Percentiles rank a stretch among this genome's conserved stretches.
Evolutionary conservation across 64 coral and sea anemone genomes (phyloP).

Genomic region (Montipora efflorescens): DNA sequence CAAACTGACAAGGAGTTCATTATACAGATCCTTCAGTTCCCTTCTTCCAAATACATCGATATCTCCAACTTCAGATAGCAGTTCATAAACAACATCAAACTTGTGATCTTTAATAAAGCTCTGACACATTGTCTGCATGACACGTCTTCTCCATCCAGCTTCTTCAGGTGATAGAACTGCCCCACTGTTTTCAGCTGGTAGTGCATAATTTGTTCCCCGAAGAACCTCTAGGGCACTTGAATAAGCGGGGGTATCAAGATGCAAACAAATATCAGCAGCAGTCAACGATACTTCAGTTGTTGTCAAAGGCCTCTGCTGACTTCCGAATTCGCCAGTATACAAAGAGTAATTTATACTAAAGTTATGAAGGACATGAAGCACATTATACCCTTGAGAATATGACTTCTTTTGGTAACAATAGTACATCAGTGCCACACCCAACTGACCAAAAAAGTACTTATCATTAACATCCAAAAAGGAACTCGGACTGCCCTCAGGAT

Average conservation of each 20-base stretch:
- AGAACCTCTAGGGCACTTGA: constrained; percentile 65
- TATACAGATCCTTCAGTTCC: constrained; percentile 45
- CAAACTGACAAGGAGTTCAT: constrained; percentile 28
- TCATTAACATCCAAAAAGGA: constrained; percentile 45
- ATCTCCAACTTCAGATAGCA: constrained; percentile 52
- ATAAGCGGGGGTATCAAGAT: constrained; percentile 22
- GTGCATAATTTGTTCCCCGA: constrained; percentile 57
- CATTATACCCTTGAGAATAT: constrained; percentile 36
- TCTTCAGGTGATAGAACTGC: not conserved
- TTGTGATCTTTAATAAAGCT: constrained; percentile 21
- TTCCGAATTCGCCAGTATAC: constrained; percentile 47
- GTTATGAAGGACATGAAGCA: constrained; percentile 61
- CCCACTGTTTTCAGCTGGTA: not conserved
- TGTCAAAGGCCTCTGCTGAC: not conserved
- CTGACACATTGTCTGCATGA: constrained; percentile 21
- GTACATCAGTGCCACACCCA: constrained; percentile 75
- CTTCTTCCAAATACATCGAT: constrained; percentile 41
- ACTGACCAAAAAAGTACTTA: constrained; percentile 52
- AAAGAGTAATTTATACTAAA: constrained; percentile 59
- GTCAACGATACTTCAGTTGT: constrained; percentile 35
- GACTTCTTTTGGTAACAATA: constrained; percentile 1
- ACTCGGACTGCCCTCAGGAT: constrained; percentile 29
- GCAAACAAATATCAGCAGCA: constrained; percentile 66
- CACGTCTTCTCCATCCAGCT: constrained; percentile 29
- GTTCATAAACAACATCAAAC: constrained; percentile 37